Conservation (phyloP, 2,888 invertebrate species). For the Orthonychiurus folsomi region DNA sequence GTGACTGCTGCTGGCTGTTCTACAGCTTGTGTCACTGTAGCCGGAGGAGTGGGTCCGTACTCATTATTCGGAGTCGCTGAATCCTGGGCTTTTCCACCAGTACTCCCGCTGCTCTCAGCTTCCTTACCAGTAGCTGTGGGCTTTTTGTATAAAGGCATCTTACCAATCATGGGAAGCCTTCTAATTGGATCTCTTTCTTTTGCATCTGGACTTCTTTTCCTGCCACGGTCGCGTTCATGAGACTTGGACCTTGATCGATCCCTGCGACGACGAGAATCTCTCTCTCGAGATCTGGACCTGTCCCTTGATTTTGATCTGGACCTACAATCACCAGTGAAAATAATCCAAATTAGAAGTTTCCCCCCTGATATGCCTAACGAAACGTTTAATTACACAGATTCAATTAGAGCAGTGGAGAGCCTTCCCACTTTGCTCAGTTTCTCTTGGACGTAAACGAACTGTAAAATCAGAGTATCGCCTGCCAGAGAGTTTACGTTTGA, state of each 20-base stretch:
- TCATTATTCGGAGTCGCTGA: slow-evolving; percentile 2
- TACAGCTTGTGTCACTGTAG: not conserved
- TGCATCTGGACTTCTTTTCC: slow-evolving; percentile 18
- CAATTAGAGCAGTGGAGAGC: too few species aligned
- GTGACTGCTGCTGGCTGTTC: not conserved
- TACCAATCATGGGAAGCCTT: slow-evolving; percentile 39
- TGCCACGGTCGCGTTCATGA: slow-evolving; percentile 12
- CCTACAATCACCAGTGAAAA: too few species aligned
- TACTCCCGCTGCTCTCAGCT: not conserved
- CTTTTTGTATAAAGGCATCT: slow-evolving; percentile 39
- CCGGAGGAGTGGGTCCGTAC: not conserved
- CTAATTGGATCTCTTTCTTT: slow-evolving; percentile 23
- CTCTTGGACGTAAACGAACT: not conserved
- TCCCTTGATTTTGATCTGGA: slow-evolving; percentile 35
- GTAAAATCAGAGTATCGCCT: not conserved
- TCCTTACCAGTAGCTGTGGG: slow-evolving; percentile 19
- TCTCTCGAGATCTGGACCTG: slow-evolving; percentile 25
- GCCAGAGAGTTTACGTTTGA: too few species aligned
- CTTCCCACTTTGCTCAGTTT: not conserved
- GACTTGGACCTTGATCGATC: slow-evolving; percentile 16
- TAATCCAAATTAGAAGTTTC: too few species aligned
- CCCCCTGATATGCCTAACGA: too few species aligned
- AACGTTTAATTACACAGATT: too few species aligned
- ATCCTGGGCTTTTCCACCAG: not conserved
- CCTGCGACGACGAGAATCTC: slow-evolving; percentile 18